Evolutionary conservation across 1,140 invertebrate species (phyloP).

Genomic region (Trichonephila inaurata): DNA sequence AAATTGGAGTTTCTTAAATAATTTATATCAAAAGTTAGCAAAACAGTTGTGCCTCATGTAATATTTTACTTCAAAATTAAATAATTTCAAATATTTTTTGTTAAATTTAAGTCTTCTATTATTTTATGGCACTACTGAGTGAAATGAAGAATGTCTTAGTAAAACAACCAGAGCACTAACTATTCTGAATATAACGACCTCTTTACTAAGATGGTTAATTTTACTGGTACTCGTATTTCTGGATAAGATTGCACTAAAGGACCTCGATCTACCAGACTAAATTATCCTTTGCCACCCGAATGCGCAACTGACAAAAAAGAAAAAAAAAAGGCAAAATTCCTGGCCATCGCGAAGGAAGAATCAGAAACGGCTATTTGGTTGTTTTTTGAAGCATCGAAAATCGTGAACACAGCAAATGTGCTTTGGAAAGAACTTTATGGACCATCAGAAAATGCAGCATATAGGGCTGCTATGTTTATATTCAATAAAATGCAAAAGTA

Average conservation of each 20-base stretch:
- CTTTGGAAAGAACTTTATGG: background rate
- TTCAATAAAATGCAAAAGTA: background rate
- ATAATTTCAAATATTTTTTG: too few relatives aligned
- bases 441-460: background rate
- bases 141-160: too few relatives aligned
- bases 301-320: background rate
- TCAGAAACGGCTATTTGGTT: background rate
- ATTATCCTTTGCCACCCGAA: constrained; percentile 8
- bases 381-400: constrained; percentile 16
- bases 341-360: background rate
- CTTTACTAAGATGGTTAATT: background rate
- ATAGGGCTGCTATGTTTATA: background rate
- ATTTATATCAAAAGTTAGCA: too few relatives aligned
- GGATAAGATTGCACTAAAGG: background rate
- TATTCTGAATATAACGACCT: too few relatives aligned
- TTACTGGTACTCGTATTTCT: background rate
- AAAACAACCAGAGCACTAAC: too few relatives aligned
- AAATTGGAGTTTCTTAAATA: too few relatives aligned
- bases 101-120: too few relatives aligned
- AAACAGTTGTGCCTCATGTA: too few relatives aligned
- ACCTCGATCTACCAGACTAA: background rate
- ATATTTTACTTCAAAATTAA: too few relatives aligned
- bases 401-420: background rate
- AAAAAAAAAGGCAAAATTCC: background rate
- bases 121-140: too few relatives aligned